These are phyloP conservation scores for Aselliscus stoliczkanus DNA, from an alignment of 2,797 vertebrate species.

Conservation along the genomic window DNA sequence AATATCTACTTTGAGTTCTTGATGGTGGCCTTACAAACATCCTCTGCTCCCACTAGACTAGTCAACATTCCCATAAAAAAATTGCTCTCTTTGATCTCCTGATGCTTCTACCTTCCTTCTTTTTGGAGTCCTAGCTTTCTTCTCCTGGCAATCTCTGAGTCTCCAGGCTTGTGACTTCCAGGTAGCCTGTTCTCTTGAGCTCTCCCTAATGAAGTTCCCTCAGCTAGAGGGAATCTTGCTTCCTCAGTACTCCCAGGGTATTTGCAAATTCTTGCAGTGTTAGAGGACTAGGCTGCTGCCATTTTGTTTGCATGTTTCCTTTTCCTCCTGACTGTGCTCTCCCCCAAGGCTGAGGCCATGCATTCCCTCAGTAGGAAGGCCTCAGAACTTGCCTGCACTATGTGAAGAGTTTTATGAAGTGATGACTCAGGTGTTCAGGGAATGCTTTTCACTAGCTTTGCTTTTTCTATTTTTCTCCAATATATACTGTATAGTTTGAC, in stretches of 20 bases:
- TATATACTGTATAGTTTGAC: not conserved
- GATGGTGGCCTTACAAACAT: not conserved
- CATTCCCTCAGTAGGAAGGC: not conserved
- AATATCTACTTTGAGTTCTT: not conserved
- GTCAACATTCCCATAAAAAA: too few species aligned
- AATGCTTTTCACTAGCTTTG: not conserved
- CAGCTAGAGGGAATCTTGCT: too few species aligned
- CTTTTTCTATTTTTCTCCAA: not conserved
- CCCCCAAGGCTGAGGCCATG: not conserved
- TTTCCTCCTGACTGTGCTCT: not conserved
- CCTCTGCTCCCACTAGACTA: not conserved
- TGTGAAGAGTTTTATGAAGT: not conserved
- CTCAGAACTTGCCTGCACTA: not conserved
- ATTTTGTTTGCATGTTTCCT: not conserved
- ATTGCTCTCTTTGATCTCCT: too few species aligned
- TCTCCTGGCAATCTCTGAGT: not conserved
- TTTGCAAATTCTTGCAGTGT: fast-evolving
- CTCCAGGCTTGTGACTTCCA: not conserved
- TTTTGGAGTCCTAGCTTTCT: not conserved
- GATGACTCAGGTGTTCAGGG: not conserved
- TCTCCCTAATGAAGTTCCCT: not conserved
- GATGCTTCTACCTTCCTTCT: fast-evolving
- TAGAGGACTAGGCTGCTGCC: fast-evolving
- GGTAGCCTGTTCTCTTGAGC: not conserved
- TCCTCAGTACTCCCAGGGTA: too few species aligned